Conservation (phyloP, 1,140 invertebrate species). For the Chrysomallon squamiferum region DNA sequence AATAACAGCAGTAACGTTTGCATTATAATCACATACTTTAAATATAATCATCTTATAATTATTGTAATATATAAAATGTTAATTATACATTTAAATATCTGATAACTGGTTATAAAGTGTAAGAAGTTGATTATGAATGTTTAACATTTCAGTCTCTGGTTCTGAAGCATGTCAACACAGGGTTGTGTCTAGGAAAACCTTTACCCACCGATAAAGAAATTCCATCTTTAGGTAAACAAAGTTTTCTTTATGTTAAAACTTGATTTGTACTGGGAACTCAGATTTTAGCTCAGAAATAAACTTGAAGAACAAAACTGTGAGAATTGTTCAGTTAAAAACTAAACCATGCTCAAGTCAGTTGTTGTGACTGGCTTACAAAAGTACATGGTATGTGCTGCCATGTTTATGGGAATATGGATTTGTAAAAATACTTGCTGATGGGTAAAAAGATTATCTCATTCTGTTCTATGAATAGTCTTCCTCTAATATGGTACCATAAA, state of each 20-base stretch:
- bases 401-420: too few species aligned
- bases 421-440: too few species aligned
- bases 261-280: background rate
- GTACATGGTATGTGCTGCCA: background rate
- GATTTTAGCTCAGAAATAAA: background rate
- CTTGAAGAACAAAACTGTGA: background rate
- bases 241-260: background rate
- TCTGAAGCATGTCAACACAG: constrained; percentile 56
- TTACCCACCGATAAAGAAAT: constrained; percentile 44
- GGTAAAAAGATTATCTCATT: too few species aligned
- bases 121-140: too few species aligned
- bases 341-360: background rate
- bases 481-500: too few species aligned
- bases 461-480: too few species aligned
- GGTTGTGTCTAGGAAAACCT: constrained; percentile 56
- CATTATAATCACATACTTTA: too few species aligned
- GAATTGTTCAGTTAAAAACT: background rate
- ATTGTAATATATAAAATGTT: too few species aligned
- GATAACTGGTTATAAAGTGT: too few species aligned
- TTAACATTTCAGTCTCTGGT: constrained; percentile 52
- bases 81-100: too few species aligned
- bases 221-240: constrained; percentile 55
- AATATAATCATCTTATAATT: too few species aligned
- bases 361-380: background rate
- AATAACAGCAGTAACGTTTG: too few species aligned